phyloP scores from a whole-genome alignment of 1,140 invertebrate genomes.

The Diorhabda sublineata region DNA sequence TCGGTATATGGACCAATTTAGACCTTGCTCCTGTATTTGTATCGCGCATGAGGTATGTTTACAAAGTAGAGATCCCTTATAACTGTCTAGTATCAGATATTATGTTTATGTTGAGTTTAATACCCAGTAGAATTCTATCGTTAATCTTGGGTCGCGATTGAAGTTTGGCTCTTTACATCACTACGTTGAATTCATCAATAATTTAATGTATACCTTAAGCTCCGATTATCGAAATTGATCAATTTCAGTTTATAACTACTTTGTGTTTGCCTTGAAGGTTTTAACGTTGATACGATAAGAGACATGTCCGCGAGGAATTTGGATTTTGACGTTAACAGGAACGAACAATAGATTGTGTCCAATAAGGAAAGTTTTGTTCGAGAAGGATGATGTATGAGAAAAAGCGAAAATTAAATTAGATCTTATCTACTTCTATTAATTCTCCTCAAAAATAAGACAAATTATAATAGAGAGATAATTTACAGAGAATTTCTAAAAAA shows the following conservation, averaged over 20 bases:
- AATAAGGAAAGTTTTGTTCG: too few relatives aligned
- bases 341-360: too few relatives aligned
- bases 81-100: background rate
- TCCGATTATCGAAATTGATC: background rate
- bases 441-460: too few relatives aligned
- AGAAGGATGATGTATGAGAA: too few relatives aligned
- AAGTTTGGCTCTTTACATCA: background rate
- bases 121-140: background rate
- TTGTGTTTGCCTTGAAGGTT: too few relatives aligned
- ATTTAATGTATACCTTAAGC: background rate
- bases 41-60: constrained; percentile 45
- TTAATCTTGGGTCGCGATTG: background rate
- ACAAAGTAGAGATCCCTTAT: background rate
- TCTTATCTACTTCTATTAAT: too few relatives aligned
- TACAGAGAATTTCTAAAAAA: too few relatives aligned
- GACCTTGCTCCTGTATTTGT: constrained; percentile 48
- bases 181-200: background rate
- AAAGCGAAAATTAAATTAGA: too few relatives aligned
- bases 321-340: too few relatives aligned
- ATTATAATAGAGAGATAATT: too few relatives aligned
- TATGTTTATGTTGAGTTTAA: constrained; percentile 3
- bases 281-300: too few relatives aligned
- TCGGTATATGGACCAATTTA: constrained; percentile 46
- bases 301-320: too few relatives aligned
- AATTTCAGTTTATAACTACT: background rate